phyloP scores from a whole-genome alignment of 2,797 vertebrate genomes.

The Amblyraja radiata region DNA sequence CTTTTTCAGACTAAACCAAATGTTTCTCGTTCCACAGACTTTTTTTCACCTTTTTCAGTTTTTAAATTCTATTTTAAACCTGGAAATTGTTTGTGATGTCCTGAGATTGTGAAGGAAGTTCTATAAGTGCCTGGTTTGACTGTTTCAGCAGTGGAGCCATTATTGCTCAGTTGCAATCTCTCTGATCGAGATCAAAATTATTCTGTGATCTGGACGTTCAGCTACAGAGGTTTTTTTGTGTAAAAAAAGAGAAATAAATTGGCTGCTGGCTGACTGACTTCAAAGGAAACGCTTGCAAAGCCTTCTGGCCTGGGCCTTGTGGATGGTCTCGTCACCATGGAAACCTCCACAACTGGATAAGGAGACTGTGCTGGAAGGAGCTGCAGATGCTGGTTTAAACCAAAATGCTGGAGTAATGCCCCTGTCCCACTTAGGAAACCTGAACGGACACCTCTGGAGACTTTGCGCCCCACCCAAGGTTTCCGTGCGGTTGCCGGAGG shows the following conservation, averaged over 20 bases:
- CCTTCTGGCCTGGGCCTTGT: background rate
- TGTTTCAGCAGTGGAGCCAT: background rate
- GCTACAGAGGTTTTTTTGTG: background rate
- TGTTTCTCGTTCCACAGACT: too few species aligned
- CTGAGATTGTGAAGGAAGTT: background rate
- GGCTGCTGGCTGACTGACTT: background rate
- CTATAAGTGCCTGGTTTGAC: background rate
- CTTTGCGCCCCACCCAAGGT: too few species aligned
- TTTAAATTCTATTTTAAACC: background rate
- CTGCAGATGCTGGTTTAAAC: too few species aligned
- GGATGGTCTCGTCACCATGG: background rate
- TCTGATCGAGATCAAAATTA: background rate
- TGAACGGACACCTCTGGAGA: too few species aligned
- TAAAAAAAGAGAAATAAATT: background rate
- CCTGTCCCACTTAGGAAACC: too few species aligned
- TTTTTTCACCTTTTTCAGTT: too few species aligned
- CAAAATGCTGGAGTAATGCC: too few species aligned
- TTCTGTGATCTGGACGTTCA: background rate
- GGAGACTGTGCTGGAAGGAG: background rate
- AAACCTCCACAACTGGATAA: slow-evolving; percentile 1
- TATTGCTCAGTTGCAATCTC: background rate
- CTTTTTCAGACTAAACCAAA: too few species aligned
- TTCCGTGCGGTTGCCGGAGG: too few species aligned
- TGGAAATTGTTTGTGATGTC: background rate
- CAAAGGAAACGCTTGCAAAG: background rate